phyloP scores from a whole-genome alignment of 2,113 vertebrate species.

The Saccopteryx bilineata region DNA sequence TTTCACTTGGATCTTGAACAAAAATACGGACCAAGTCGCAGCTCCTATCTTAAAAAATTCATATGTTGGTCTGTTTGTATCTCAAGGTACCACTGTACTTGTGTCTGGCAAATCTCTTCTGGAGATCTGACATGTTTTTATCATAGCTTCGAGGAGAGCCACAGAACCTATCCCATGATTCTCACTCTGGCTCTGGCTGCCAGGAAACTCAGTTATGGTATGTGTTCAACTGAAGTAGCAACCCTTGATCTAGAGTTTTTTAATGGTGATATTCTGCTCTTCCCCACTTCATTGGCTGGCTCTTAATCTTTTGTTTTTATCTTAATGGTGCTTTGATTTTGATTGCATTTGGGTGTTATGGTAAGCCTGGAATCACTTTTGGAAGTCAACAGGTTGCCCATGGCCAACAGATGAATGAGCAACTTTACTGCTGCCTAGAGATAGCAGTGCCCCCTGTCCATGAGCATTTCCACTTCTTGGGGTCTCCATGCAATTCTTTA shows the following conservation, averaged over 20 bases:
- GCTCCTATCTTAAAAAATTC: too few relatives aligned
- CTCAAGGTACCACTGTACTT: background rate
- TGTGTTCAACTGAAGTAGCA: background rate
- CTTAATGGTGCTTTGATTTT: conserved; percentile 17
- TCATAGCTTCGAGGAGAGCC: background rate
- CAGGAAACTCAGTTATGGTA: background rate
- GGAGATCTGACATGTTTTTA: background rate
- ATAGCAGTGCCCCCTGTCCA: background rate
- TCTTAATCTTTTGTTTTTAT: conserved; percentile 39
- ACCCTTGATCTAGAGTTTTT: background rate
- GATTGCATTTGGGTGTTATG: conserved; percentile 1
- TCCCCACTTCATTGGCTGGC: background rate
- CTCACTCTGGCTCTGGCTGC: background rate
- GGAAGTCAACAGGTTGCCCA: background rate
- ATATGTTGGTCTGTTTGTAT: too few relatives aligned
- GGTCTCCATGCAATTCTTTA: background rate
- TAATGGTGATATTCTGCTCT: background rate
- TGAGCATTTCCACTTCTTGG: background rate
- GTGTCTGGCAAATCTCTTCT: background rate
- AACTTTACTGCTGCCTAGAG: background rate
- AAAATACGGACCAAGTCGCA: too few relatives aligned
- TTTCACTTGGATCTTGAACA: too few relatives aligned
- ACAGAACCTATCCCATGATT: background rate
- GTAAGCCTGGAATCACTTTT: background rate
- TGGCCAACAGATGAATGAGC: background rate